Evolutionary conservation across 2,888 invertebrate species (phyloP).

Genomic region (Julus scandinavius): DNA sequence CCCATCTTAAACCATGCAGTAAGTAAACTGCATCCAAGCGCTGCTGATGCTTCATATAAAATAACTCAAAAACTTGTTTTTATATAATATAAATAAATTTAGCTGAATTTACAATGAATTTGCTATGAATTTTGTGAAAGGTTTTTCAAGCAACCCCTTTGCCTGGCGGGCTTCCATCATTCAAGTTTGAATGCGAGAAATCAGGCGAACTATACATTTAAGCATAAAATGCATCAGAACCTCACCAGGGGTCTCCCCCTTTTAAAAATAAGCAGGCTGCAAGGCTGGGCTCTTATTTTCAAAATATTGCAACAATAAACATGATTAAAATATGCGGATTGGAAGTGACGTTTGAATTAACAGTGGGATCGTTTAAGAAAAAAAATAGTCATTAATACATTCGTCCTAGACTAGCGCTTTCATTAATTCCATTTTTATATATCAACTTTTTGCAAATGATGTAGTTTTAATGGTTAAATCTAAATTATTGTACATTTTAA

Average conservation of each 20-base stretch:
- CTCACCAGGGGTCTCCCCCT: constrained; percentile 41
- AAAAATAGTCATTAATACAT: neutral
- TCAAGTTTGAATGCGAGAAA: constrained; percentile 43
- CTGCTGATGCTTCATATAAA: constrained; percentile 3
- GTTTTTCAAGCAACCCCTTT: neutral
- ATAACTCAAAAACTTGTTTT: constrained; percentile 35
- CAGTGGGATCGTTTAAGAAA: neutral
- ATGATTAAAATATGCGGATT: constrained; percentile 40
- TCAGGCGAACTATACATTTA: constrained; percentile 29
- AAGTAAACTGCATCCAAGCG: neutral
- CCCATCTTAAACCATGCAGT: constrained; percentile 11
- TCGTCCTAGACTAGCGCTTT: neutral
- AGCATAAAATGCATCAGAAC: constrained; percentile 40
- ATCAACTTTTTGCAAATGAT: neutral
- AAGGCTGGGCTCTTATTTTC: constrained; percentile 12
- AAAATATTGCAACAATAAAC: constrained; percentile 21
- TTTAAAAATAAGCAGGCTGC: constrained; percentile 22
- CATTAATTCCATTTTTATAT: neutral
- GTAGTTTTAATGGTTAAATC: too few species aligned
- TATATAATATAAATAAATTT: constrained; percentile 45
- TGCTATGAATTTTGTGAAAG: constrained; percentile 14
- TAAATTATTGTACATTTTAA: too few species aligned
- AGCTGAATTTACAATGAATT: constrained; percentile 35
- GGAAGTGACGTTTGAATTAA: neutral
- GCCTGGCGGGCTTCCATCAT: constrained; percentile 28